Evolutionary conservation across 2,113 vertebrate genomes (phyloP).

Genomic region (Ornithorhynchus anatinus): DNA sequence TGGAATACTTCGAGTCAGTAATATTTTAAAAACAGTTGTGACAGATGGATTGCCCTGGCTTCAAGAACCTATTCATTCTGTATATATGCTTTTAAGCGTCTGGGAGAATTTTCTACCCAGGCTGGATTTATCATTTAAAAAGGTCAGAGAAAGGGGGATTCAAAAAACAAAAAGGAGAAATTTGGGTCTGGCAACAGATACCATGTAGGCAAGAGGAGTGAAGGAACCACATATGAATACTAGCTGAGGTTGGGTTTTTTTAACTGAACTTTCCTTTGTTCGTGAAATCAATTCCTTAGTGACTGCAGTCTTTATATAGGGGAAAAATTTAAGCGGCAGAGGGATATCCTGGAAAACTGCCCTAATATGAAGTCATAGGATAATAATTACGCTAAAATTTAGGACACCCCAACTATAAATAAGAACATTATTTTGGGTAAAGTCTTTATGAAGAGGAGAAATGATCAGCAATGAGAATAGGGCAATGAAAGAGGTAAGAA

Average conservation of each 20-base stretch:
- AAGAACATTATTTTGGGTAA: neutral
- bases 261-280: neutral
- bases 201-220: neutral
- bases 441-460: neutral
- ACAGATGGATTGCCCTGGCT: too few species aligned
- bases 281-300: neutral
- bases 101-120: too few species aligned
- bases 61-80: too few species aligned
- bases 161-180: too few species aligned
- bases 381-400: slow-evolving; percentile 3
- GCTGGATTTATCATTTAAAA: too few species aligned
- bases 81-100: too few species aligned
- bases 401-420: slow-evolving; percentile 15
- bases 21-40: too few species aligned
- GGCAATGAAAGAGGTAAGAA: too few species aligned
- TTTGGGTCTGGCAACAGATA: neutral
- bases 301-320: neutral
- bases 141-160: too few species aligned
- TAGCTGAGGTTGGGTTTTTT: neutral
- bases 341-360: neutral
- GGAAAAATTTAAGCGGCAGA: neutral
- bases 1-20: too few species aligned
- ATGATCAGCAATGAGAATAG: too few species aligned
- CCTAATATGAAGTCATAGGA: neutral
- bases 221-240: neutral